Evolutionary conservation across 2,797 vertebrate species (phyloP), one percentile per base, ranked within the genome.

Genomic region (Hafferia zeledoni): DNA sequence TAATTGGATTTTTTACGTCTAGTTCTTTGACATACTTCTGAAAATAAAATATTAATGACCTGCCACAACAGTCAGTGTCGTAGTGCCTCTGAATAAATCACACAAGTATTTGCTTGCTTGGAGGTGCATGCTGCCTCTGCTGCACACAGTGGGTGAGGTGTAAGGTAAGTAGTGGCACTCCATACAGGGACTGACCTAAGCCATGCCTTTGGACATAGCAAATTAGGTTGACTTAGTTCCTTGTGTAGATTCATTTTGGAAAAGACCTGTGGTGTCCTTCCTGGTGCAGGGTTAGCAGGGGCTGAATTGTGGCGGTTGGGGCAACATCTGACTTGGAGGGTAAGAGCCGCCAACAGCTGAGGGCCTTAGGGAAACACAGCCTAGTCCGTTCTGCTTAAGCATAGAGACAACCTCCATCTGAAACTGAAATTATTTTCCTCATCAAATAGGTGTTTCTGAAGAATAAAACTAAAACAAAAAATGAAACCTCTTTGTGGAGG

Each of bases 121-220:
- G 25, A 57, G 47, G 28, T 1, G 1, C 30, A 14, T 7, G 7
- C 64, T 68, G 41, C 55, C 3, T 70, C 30, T 81, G 46, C 30
- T 78, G 44, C 41, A 39, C 0, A 1, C 4, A 5, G 18, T 1
- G 2, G 33, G 18, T 43, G 44, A 74, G 18, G 41, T 15, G 25
- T 12, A 59, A 50, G 6, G 5, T 27, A 74, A 69, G 12, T 8
- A 80, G 35, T 12, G 6, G 11, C 19, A 16, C 22, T 20, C 22
- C 35, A 8, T 9, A 35, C 0, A 3, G 25, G 8, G 13, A 78
- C 12, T 33, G 52, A 52, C 20, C 10, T 53, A 43, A 76, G 39
- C 22, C 0, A 2, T 41, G 44, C 16, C 41, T 64, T 80, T 49
- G 47, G 44, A 76, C 23, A n/a, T 14, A 39, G 2, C 17, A 55